These are phyloP conservation scores for Pterostichus niger DNA, from an alignment of 2,888 invertebrate genomes.

Conservation along the genomic window DNA sequence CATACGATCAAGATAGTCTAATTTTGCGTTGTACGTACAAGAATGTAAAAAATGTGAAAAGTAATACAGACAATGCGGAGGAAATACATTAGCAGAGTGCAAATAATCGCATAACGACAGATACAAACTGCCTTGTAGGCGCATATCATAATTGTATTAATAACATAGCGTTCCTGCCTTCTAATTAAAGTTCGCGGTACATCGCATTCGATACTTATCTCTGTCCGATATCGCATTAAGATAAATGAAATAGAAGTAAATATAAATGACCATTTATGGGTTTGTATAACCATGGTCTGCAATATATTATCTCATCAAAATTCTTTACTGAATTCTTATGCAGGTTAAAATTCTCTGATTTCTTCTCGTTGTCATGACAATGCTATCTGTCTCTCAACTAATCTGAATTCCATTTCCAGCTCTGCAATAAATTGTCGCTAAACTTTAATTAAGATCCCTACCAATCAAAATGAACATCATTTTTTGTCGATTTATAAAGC, in stretches of 20 bases:
- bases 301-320: slow-evolving; percentile 63
- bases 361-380: slow-evolving; percentile 46
- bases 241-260: slow-evolving; percentile 64
- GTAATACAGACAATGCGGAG: slow-evolving; percentile 31
- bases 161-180: slow-evolving; percentile 56
- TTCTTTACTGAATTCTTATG: slow-evolving; percentile 56
- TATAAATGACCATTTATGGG: slow-evolving; percentile 65
- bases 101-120: slow-evolving; percentile 53
- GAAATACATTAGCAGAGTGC: slow-evolving; percentile 55
- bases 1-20: slow-evolving; percentile 38
- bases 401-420: background rate
- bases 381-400: slow-evolving; percentile 39
- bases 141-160: slow-evolving; percentile 67
- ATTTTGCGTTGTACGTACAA: slow-evolving; percentile 25
- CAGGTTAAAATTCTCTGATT: slow-evolving; percentile 41
- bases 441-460: slow-evolving; percentile 4
- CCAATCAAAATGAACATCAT: background rate
- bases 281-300: slow-evolving; percentile 22
- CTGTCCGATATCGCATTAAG: slow-evolving; percentile 59
- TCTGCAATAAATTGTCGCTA: slow-evolving; percentile 14
- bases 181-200: slow-evolving; percentile 65
- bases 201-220: slow-evolving; percentile 60
- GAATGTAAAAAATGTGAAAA: slow-evolving; percentile 2
- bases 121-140: slow-evolving; percentile 46
- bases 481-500: background rate